These are phyloP conservation scores for Orthonevra nobilis DNA, from an alignment of 2,888 invertebrate species.

Conservation along the genomic window DNA sequence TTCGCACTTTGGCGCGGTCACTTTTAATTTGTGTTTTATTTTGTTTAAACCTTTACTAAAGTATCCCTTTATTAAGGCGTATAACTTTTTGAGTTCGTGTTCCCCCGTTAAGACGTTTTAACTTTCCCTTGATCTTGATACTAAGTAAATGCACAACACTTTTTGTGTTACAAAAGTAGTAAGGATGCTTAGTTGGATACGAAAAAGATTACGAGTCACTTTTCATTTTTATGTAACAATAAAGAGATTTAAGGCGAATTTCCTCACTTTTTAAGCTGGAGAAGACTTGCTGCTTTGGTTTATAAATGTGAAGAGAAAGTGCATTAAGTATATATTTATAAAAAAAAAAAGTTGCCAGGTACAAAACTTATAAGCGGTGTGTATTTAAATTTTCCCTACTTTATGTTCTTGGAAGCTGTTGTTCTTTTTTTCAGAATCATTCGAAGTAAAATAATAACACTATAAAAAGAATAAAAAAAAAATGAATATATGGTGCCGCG, in stretches of 20 bases:
- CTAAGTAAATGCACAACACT: conserved; percentile 62
- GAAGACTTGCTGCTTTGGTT: conserved; percentile 29
- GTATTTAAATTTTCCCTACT: conserved; percentile 22
- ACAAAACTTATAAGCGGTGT: conserved; percentile 45
- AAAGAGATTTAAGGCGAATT: conserved; percentile 10
- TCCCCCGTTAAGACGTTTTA: conserved; percentile 3
- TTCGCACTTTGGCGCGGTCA: neutral
- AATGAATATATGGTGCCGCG: conserved; percentile 47
- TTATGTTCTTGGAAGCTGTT: conserved; percentile 27
- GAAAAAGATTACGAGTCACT: no score
- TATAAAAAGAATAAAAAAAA: conserved; percentile 2
- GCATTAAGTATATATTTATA: conserved; percentile 19
- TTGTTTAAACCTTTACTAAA: conserved; percentile 1
- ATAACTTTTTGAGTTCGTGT: conserved; percentile 14
- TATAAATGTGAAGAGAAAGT: conserved; percentile 13
- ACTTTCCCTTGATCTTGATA: neutral
- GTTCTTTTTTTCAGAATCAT: conserved; percentile 24
- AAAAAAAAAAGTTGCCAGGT: conserved; percentile 57
- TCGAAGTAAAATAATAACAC: conserved; percentile 24
- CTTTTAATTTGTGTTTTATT: conserved; percentile 13
- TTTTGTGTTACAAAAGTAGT: conserved; percentile 21
- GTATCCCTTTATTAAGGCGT: conserved; percentile 22
- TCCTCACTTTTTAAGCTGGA: conserved; percentile 6
- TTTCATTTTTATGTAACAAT: no score
- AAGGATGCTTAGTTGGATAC: conserved; percentile 36